Conservation (phyloP, 2,888 invertebrate species). For the Anodontia alba region DNA sequence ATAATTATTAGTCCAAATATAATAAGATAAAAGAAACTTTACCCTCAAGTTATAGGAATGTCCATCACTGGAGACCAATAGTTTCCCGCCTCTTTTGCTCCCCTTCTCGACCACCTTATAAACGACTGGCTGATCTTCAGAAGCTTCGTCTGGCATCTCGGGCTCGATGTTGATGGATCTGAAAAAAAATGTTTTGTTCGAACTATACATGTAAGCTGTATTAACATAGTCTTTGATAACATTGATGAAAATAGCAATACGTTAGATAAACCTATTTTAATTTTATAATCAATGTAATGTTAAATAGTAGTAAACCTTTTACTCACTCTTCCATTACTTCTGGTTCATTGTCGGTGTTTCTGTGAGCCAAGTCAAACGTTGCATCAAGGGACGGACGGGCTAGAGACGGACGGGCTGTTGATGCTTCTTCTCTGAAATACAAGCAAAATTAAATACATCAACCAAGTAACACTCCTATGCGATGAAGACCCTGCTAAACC, state of each 20-base stretch:
- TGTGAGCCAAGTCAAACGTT: neutral
- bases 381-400: neutral
- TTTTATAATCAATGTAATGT: too few relatives aligned
- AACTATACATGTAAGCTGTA: too few relatives aligned
- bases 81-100: slow-evolving; percentile 32
- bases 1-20: too few relatives aligned
- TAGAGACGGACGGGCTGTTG: neutral
- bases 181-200: slow-evolving; percentile 1
- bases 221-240: too few relatives aligned
- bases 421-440: too few relatives aligned
- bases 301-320: too few relatives aligned
- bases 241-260: too few relatives aligned
- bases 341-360: neutral
- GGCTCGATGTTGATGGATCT: slow-evolving; percentile 29
- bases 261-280: too few relatives aligned
- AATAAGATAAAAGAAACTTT: neutral
- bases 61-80: slow-evolving; percentile 28
- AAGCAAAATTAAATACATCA: too few relatives aligned
- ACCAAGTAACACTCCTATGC: too few relatives aligned
- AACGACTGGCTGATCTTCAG: slow-evolving; percentile 4
- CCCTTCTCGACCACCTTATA: slow-evolving; percentile 38
- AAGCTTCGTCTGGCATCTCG: slow-evolving; percentile 20
- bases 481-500: too few relatives aligned
- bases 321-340: slow-evolving; percentile 12
- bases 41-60: slow-evolving; percentile 6